phyloP scores from a whole-genome alignment of 2,888 invertebrate species.

The Ischnus inquisitorius region DNA sequence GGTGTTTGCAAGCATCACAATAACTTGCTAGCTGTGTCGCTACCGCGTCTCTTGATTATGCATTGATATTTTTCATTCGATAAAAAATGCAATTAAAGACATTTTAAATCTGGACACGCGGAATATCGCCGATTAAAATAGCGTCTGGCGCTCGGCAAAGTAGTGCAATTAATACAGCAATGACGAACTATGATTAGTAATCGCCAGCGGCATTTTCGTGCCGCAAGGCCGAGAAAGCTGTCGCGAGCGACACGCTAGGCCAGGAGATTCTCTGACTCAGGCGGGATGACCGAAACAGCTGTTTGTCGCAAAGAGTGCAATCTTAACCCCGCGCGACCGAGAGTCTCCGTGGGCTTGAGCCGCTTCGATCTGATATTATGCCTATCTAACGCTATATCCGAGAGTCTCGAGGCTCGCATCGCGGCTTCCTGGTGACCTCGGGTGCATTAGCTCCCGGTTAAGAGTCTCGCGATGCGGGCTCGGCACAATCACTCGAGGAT shows the following conservation, averaged over 20 bases:
- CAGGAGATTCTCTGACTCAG: constrained; percentile 43
- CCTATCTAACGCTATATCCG: constrained; percentile 48
- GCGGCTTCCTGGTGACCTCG: constrained; percentile 83
- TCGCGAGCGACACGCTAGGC: constrained; percentile 17
- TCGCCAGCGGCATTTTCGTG: constrained; percentile 30
- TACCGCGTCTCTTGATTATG: background rate
- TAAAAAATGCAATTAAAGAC: no score
- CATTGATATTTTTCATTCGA: no score
- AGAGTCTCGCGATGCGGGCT: constrained; percentile 57
- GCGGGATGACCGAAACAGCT: constrained; percentile 53
- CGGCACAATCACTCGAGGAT: constrained; percentile 43
- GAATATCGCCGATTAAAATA: background rate
- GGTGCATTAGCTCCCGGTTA: constrained; percentile 75
- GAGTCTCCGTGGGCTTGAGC: constrained; percentile 3
- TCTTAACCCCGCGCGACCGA: constrained; percentile 34
- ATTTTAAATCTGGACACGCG: background rate
- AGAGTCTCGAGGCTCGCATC: constrained; percentile 75
- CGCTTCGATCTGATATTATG: constrained; percentile 22
- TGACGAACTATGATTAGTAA: constrained; percentile 44
- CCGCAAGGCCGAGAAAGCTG: constrained; percentile 50
- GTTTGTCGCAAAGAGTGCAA: constrained; percentile 52
- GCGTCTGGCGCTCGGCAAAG: background rate
- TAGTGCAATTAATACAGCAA: constrained; percentile 47
- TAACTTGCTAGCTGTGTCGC: no score
- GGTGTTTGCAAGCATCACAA: no score